Conservation (phyloP, 2,113 vertebrate species). For the Excalfactoria chinensis region DNA sequence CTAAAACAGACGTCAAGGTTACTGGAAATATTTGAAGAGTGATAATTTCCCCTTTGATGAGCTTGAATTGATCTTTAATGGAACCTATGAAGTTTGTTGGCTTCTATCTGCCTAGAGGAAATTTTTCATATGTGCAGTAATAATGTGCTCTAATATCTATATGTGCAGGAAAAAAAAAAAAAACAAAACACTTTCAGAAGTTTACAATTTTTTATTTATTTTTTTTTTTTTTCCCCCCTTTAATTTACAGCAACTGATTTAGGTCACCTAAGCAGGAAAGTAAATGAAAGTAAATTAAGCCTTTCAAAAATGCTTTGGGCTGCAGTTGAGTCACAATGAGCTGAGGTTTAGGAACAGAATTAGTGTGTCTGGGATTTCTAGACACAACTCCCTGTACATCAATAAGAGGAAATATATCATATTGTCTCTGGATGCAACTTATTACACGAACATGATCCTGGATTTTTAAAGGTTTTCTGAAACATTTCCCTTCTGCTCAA, state of each 20-base stretch:
- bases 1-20: background rate
- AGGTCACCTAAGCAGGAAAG: background rate
- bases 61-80: background rate
- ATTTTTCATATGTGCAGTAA: background rate
- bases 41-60: background rate
- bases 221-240: too few relatives aligned
- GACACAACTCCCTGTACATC: background rate
- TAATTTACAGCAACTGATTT: background rate
- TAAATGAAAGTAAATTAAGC: background rate
- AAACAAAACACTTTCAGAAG: too few relatives aligned
- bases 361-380: background rate
- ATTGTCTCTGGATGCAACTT: background rate
- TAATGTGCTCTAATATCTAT: background rate
- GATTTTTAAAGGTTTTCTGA: background rate
- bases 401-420: background rate
- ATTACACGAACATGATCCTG: background rate
- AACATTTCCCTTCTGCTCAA: background rate
- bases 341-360: background rate
- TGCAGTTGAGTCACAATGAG: background rate
- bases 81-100: background rate
- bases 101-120: background rate
- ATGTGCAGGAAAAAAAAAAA: background rate
- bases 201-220: rapidly evolving
- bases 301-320: background rate
- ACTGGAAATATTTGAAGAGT: background rate